Base-by-base conservation (phyloP, 2,888 invertebrate genomes). In the Mamestra brassicae region DNA sequence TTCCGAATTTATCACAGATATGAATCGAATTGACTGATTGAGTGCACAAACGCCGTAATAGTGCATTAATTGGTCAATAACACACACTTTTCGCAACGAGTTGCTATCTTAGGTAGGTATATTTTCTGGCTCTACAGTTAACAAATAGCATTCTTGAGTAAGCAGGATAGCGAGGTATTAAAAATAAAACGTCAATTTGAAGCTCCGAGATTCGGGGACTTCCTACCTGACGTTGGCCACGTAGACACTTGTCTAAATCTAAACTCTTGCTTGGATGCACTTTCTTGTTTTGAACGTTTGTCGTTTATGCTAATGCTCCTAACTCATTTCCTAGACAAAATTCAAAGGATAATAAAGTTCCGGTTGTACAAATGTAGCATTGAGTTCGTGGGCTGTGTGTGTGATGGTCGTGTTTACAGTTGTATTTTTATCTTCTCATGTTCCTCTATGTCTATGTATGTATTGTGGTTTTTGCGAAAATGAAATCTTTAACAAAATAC, bases 311-410 rank as follows among this genome's bases (percentile, higher is more conserved):
- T 73, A 81, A 85, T 75, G 17, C 45, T 50, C 66, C 11, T 58
- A 66, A 57, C 62, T 78, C 66, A 79, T 85, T 83, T 87, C 76
- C 83, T 85, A 61, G 26, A 76, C 57, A 58, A 63, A 68, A 84
- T 76, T 55, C 58, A 76, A 70, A 45, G 54, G 61, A 54, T 71
- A 60, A 45, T 70, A 54, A 60, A 62, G 47, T 81, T 66, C 73
- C 47, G 69, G 42, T 62, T 71, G 17, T 57, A 55, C 47, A 74
- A 76, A 86, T 73, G 67, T 65, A 47, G 47, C 4, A 38, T 55
- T 34, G 34, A 54, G 15, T 50, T 42, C 54, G 60, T 77, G 34
- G 52, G 34, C 6, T 45, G n/a, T 50, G 26, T 26, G 26, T 26
- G 26, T 26, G 26, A 26, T 67, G 11, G 13, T 50, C 15, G 11